Base-by-base conservation (phyloP, 2,113 vertebrate species). In the Paramisgurnus dabryanus region DNA sequence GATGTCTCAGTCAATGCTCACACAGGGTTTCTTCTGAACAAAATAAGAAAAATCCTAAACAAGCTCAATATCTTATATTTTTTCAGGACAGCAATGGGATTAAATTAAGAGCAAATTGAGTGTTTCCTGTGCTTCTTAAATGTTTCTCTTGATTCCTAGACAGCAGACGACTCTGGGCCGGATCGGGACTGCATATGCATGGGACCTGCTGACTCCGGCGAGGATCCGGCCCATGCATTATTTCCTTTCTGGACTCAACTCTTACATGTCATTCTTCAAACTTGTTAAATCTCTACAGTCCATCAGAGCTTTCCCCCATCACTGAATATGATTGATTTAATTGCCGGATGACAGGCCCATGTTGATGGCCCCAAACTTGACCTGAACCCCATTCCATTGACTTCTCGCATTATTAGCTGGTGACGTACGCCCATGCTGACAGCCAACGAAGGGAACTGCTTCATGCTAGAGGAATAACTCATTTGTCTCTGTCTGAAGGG, bases 401-500 rank as follows among this genome's bases (percentile, higher is more conserved):
- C 80, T 90, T 83, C 83, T 79, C 84, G 88, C 80, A 90, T 93
- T 93, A 91, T 94, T 82, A 82, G 90, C 86, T 90, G 80, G 81
- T 90, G 90, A 91, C 90, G 91, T 87, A 89, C 0, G 47, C 82
- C 81, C 84, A 86, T 81, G 87, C 89, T 87, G 89, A 90, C 53
- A 74, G 79, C 40, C 74, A 82, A 83, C 84, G 82, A 1, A 65
- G 75, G 80, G 73, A 75, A 80, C 87, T 90, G 78, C 83, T 88
- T 73, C 84, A 78, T 89, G 92, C 92, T 93, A 76, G 82, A 0
- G 84, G 88, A 87, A 83, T 64, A 74, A 71, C 78, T 86, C 80
- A 91, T 93, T 91, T 87, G 90, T 94, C 91, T 94, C 89, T 91
- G 90, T 90, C 94, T 84, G 85, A 82, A 83, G 67, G 40, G 47